These are phyloP conservation scores for Nematostella vectensis DNA, from an alignment of 92 coral and sea anemone species.

Conservation along the genomic window DNA sequence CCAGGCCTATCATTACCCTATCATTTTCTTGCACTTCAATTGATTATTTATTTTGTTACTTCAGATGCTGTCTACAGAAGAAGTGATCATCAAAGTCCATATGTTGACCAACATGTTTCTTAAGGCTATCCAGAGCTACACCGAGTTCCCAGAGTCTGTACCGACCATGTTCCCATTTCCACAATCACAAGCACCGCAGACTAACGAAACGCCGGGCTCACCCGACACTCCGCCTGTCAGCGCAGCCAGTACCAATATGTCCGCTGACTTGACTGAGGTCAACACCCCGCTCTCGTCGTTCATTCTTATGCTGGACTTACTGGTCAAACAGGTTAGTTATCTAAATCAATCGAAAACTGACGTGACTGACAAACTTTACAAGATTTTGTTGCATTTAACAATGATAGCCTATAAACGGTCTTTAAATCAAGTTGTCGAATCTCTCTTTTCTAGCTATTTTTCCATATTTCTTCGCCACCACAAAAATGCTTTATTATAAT, in stretches of 20 bases:
- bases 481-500: too few species aligned
- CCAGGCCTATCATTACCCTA: too few species aligned
- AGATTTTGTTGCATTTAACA: background rate
- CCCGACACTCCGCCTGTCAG: slow-evolving; percentile 43
- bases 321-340: slow-evolving; percentile 85
- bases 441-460: too few species aligned
- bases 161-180: slow-evolving; percentile 83
- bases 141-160: slow-evolving; percentile 53
- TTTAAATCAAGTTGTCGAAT: too few species aligned
- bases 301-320: slow-evolving; percentile 86
- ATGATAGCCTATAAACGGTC: too few species aligned
- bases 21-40: too few species aligned
- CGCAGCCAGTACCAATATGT: slow-evolving; percentile 44
- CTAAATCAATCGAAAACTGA: background rate
- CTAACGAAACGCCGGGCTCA: slow-evolving; percentile 8
- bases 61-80: slow-evolving; percentile 82
- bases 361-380: background rate
- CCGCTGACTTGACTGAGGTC: slow-evolving; percentile 50
- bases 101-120: slow-evolving; percentile 82
- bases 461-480: too few species aligned
- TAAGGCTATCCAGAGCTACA: slow-evolving; percentile 66
- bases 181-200: slow-evolving; percentile 28
- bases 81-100: slow-evolving; percentile 74
- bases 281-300: slow-evolving; percentile 84
- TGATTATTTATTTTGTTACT: background rate